These are phyloP conservation scores for Crotophaga sulcirostris DNA, from an alignment of 2,113 vertebrate species.

Conservation along the genomic window DNA sequence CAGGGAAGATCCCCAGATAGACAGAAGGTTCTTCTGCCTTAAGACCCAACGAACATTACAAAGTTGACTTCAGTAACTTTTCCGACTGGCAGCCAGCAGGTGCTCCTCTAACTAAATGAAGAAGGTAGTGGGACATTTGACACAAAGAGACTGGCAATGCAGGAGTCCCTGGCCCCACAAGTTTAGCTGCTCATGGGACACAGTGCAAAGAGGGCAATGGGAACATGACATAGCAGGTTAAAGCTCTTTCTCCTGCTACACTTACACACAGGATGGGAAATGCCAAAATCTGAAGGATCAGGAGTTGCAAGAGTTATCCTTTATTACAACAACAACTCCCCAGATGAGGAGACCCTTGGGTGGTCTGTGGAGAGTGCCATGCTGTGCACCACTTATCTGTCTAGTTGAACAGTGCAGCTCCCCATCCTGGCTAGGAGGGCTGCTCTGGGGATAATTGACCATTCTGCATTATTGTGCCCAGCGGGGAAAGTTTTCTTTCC, in stretches of 20 bases:
- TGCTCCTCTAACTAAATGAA: background rate
- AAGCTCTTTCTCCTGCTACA: background rate
- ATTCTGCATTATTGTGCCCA: background rate
- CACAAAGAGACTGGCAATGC: background rate
- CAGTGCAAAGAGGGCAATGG: background rate
- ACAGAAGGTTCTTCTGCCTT: background rate
- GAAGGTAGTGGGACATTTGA: background rate
- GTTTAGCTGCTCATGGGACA: background rate
- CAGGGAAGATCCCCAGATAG: background rate
- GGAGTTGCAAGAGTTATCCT: background rate
- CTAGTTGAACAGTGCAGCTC: background rate
- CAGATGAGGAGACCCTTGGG: slow-evolving; percentile 10
- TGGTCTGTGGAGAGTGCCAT: background rate
- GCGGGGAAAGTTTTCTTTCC: background rate
- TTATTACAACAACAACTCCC: slow-evolving; percentile 17
- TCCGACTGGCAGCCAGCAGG: background rate
- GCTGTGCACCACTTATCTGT: background rate
- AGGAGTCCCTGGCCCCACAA: background rate
- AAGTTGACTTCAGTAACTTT: background rate
- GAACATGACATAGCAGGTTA: background rate
- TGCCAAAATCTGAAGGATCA: background rate
- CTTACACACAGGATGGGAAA: slow-evolving; percentile 24
- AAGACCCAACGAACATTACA: background rate
- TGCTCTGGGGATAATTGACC: background rate
- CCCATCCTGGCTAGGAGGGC: background rate